Evolutionary conservation across 2,888 invertebrate genomes (phyloP), one percentile per base, ranked within the genome.

Genomic region (Caenorhabditis angaria): DNA sequence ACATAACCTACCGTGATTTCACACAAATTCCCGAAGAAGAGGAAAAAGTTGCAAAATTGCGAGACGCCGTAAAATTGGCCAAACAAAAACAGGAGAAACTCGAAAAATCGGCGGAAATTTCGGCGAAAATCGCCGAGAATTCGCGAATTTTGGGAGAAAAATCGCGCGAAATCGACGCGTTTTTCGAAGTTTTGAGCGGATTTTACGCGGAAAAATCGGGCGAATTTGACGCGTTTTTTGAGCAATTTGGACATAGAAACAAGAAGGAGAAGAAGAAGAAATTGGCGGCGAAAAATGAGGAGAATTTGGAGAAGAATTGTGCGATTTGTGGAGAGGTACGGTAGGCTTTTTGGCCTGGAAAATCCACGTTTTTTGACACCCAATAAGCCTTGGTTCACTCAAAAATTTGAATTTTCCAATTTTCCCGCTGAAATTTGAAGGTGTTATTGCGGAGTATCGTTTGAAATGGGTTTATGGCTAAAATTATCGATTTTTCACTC

Each of bases 1-100:
- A 80, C 62, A 81, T 78, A 67, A 58, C 74, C 1, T 58, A 81
- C 59, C 79, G 84, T 20, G 83, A 84, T 59, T 41, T 66, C 22
- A 60, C 60, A 56, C 65, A 78, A 2, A 70, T 83, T 48, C 65
- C 68, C 1, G 75, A 75, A 35, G 83, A 80, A 53, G 69, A 78
- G 68, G 68, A 70, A 50, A 68, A 76, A 56, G 64, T 82, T 18
- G 47, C 41, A 22, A 64, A 67, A 58, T 28, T 32, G 0, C 60
- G 72, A 4, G 63, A 67, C 20, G n/a, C 57, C 2, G 10, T 72
- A 0, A 61, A 41, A 0, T 53, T 62, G 28, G 48, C 64, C 12
- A 72, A 72, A 22, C 53, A 60, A 8, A 47, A 50, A 25, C 64
- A 67, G 2, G 61, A 58, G 28, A 51, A 67, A 48, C 50, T 61